A percentile compares a stretch with the other conserved stretches of the same genome.
Evolutionary conservation across 2,113 vertebrate species (phyloP).

Genomic region (Colossoma macropomum): DNA sequence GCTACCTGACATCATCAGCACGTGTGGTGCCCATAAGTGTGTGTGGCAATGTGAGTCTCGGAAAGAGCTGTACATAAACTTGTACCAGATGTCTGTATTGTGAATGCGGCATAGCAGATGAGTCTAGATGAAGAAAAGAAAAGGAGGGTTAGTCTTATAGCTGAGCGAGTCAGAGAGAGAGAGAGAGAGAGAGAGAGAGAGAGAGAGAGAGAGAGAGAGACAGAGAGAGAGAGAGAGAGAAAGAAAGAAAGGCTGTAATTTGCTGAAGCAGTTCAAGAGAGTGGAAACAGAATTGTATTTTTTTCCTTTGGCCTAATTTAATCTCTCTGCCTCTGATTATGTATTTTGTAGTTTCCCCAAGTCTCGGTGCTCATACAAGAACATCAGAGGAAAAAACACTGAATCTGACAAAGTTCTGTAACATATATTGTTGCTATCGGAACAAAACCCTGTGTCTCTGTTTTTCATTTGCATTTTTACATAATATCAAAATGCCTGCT

Average conservation of each 20-base stretch:
- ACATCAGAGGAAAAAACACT: too few species aligned
- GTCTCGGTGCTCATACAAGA: background rate
- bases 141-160: slow-evolving; percentile 34
- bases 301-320: slow-evolving; percentile 43
- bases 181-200: slow-evolving; percentile 9
- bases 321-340: slow-evolving; percentile 42
- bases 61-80: background rate
- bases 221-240: slow-evolving; percentile 27
- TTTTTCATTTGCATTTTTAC: too few species aligned
- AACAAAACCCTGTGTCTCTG: too few species aligned
- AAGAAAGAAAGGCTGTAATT: slow-evolving; percentile 46
- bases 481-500: too few species aligned
- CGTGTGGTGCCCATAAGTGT: background rate
- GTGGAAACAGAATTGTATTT: slow-evolving; percentile 39
- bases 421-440: too few species aligned
- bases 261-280: slow-evolving; percentile 36
- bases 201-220: slow-evolving; percentile 16
- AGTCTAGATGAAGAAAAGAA: slow-evolving; percentile 28
- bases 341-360: slow-evolving; percentile 30
- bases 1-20: background rate
- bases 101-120: slow-evolving; percentile 8
- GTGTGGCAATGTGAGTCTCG: background rate
- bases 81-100: background rate
- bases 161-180: slow-evolving; percentile 18
- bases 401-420: too few species aligned